Conservation (phyloP, 2,797 vertebrate species). For the Pachyuromys duprasi region DNA sequence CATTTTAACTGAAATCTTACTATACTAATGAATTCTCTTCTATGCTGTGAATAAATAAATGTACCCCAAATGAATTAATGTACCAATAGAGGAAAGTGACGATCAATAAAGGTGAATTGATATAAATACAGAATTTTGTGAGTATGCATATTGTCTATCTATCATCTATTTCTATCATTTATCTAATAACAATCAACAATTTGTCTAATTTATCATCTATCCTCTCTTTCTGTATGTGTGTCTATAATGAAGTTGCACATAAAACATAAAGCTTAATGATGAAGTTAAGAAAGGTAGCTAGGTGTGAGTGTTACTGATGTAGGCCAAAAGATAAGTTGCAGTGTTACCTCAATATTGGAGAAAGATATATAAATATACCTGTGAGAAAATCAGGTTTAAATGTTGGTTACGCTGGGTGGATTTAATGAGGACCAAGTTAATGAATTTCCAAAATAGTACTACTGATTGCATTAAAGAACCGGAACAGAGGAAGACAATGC, state of each 20-base stretch:
- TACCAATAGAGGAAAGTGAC: background rate
- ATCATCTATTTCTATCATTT: background rate
- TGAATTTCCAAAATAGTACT: background rate
- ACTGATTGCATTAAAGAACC: background rate
- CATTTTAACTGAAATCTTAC: background rate
- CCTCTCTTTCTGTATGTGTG: too few relatives aligned
- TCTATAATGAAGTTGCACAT: background rate
- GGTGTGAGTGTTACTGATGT: background rate
- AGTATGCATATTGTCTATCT: accelerated
- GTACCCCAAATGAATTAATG: background rate
- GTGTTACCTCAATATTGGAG: too few relatives aligned
- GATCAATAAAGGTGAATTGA: background rate
- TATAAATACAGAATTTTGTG: background rate
- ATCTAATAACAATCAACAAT: background rate
- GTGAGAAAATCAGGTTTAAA: background rate
- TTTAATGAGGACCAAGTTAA: background rate
- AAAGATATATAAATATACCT: background rate
- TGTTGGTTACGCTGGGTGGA: background rate
- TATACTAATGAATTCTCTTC: background rate
- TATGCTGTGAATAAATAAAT: background rate
- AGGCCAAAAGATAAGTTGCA: background rate
- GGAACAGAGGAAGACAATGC: too few relatives aligned
- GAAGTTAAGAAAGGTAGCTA: background rate
- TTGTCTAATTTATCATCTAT: background rate
- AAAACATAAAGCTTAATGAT: background rate